Evolutionary conservation across 2,113 vertebrate genomes (phyloP), one percentile per base, ranked within the genome.

Genomic region (Anhinga rufa): DNA sequence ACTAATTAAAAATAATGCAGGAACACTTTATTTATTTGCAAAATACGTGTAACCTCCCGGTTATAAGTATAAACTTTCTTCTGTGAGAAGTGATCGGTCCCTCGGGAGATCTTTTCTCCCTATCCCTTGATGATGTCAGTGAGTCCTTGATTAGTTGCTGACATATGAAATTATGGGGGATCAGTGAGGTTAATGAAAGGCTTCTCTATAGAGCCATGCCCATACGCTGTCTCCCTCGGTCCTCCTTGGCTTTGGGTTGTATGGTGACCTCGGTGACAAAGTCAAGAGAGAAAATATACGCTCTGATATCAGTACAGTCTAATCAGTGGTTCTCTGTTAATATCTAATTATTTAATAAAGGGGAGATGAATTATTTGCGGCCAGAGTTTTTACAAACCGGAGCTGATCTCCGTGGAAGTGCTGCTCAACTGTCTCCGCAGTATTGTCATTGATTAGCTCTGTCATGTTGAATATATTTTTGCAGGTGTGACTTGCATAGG

Each of bases 121-220:
- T 72, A 83, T 96, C 95, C 93, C 93, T 75, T 97, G 98, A 97
- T 98, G 98, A 98, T 98, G 97, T 97, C 98, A 98, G 97, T 64
- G 96, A 95, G 94, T 70, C 74, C 96, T 95, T 98, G 98, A 98
- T 98, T 96, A 98, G 97, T 94, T 97, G 94, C 92, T 98, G 98
- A 97, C 97, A 97, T 94, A 40, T 87, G 96, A 98, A 98, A 98
- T 98, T 97, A 98, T 97, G 97, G 95, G 90, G 93, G 98, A 94
- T 92, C 98, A 97, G 82, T 20, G 46, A 90, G 98, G 98, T 98
- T 98, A 98, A 98, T 98, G 97, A 98, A 97, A 98, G 97, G 92
- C 89, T 98, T 98, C 95, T 98, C 97, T 94, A 77, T 98, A 83
- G 61, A 97, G 87, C 93, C 76, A 28, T 95, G 88, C 86, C 86